Percentiles rank a stretch among this genome's conserved stretches.
Evolutionary conservation across 2,888 invertebrate species (phyloP).

Genomic region (Salpingus planirostris): DNA sequence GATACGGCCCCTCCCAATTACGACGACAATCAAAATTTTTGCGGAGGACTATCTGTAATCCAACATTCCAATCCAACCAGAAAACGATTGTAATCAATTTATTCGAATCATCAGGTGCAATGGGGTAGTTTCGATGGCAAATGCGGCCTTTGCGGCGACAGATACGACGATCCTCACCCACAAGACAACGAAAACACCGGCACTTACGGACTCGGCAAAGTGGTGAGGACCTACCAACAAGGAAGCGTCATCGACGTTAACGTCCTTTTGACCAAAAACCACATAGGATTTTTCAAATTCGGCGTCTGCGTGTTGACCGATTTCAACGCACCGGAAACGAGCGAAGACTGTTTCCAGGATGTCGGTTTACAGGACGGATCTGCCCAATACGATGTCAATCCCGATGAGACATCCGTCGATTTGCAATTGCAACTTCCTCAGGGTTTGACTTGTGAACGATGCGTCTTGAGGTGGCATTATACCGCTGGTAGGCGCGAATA

Average conservation of each 20-base stretch:
- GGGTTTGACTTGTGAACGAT: slow-evolving; percentile 39
- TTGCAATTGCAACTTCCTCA: slow-evolving; percentile 34
- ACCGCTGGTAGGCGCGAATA: slow-evolving; percentile 33
- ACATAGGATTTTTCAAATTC: slow-evolving; percentile 37
- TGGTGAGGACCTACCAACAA: slow-evolving; percentile 38
- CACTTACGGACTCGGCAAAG: slow-evolving; percentile 41
- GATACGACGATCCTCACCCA: slow-evolving; percentile 39
- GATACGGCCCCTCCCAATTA: slow-evolving; percentile 41
- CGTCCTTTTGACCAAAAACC: slow-evolving; percentile 35
- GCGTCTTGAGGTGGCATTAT: slow-evolving; percentile 46
- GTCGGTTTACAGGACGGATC: slow-evolving; percentile 33
- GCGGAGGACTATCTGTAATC: slow-evolving; percentile 40
- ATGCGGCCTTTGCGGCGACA: slow-evolving; percentile 51
- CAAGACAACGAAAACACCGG: slow-evolving; percentile 48
- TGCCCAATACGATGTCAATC: slow-evolving; percentile 23
- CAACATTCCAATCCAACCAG: no score
- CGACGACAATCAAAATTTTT: slow-evolving; percentile 43
- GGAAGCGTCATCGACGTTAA: slow-evolving; percentile 27
- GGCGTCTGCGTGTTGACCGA: slow-evolving; percentile 36
- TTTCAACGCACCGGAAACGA: slow-evolving; percentile 32
- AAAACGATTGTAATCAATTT: slow-evolving; percentile 3
- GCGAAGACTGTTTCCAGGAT: slow-evolving; percentile 40
- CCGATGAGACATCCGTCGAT: slow-evolving; percentile 20
- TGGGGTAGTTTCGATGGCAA: slow-evolving; percentile 21
- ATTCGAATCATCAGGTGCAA: slow-evolving; percentile 14